Evolutionary conservation across 1,140 invertebrate genomes (phyloP).

Genomic region (Thalassaphorura encarpata): DNA sequence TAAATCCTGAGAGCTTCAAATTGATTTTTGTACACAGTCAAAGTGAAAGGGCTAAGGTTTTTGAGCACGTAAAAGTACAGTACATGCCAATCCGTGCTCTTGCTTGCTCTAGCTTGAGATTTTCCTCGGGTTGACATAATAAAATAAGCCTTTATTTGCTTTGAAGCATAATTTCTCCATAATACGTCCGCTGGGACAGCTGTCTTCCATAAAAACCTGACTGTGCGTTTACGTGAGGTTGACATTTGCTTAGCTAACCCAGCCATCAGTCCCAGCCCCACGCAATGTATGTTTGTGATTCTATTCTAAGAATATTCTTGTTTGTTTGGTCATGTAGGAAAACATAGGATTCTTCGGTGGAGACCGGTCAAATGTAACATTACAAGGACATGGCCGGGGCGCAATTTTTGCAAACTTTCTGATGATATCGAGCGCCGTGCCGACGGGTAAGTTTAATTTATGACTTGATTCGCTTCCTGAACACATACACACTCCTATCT

Average conservation of each 20-base stretch:
- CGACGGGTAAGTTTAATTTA: constrained; percentile 60
- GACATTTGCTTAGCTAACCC: too few species aligned
- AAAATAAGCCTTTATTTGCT: neutral
- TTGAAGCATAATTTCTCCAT: neutral
- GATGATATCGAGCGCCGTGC: constrained; percentile 80
- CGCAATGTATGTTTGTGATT: neutral
- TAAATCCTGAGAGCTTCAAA: too few species aligned
- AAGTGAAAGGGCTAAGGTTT: too few species aligned
- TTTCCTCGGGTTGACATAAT: too few species aligned
- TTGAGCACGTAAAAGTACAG: too few species aligned
- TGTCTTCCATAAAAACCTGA: neutral
- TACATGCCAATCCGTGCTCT: too few species aligned
- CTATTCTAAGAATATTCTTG: neutral
- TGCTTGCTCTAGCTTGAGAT: too few species aligned
- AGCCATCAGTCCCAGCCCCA: neutral
- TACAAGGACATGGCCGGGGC: constrained; percentile 89
- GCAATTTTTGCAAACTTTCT: constrained; percentile 91
- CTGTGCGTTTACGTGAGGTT: too few species aligned
- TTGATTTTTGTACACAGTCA: too few species aligned
- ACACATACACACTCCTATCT: neutral
- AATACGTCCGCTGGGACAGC: neutral
- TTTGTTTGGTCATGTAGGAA: constrained; percentile 48
- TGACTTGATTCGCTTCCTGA: neutral
- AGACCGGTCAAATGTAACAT: constrained; percentile 82
- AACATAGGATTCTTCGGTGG: constrained; percentile 87